These are phyloP conservation scores for Sigmodon hispidus DNA, from an alignment of 2,113 vertebrate genomes.

Conservation along the genomic window DNA sequence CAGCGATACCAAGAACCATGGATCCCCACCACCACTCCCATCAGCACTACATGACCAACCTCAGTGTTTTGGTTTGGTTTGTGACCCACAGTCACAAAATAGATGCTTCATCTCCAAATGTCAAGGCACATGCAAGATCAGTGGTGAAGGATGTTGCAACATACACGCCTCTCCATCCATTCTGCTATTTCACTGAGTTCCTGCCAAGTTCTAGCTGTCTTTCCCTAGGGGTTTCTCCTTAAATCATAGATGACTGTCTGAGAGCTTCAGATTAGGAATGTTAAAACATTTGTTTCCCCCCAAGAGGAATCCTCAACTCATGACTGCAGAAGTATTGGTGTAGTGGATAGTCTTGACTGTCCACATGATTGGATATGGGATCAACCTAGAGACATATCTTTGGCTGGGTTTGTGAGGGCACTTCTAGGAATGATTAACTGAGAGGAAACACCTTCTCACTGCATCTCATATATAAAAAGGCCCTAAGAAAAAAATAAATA, in stretches of 20 bases:
- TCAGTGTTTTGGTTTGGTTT: not conserved
- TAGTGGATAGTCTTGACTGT: not conserved
- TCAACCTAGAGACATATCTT: not conserved
- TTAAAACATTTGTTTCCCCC: not conserved
- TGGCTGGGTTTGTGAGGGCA: not conserved
- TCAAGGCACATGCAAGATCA: not conserved
- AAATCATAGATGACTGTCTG: not conserved
- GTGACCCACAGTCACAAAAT: not conserved
- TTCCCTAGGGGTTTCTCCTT: not conserved
- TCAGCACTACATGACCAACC: not conserved
- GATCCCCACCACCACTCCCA: not conserved
- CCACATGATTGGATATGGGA: not conserved
- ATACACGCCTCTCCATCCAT: not conserved
- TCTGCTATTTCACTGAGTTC: not conserved
- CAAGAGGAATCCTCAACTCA: not conserved
- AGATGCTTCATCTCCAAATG: slow-evolving; percentile 25
- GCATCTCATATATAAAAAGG: not conserved
- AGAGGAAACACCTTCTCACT: not conserved
- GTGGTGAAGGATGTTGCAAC: not conserved
- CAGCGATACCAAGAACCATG: not conserved
- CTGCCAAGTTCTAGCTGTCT: not conserved
- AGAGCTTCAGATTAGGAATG: not conserved
- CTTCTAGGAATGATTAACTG: not conserved
- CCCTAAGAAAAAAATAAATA: not conserved
- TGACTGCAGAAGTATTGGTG: not conserved